Base-by-base conservation (phyloP, 1,140 invertebrate genomes). In the Leptonema lineaticorne region DNA sequence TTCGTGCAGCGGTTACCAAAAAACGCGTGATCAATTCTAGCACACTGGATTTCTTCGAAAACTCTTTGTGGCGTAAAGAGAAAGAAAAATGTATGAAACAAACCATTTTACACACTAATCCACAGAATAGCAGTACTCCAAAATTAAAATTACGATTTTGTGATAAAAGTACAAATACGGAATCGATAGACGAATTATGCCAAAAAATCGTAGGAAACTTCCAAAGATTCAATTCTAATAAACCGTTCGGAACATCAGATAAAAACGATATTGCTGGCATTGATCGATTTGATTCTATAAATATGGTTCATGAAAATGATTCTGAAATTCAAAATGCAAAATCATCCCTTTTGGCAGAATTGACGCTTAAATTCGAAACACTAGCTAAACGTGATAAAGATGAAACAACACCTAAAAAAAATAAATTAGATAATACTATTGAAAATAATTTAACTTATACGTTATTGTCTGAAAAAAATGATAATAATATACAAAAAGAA, bases 51-150 rank as follows among this genome's bases (percentile, higher is more conserved):
- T 70, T 73, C 37, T 73, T 65, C 37, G 71, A 73, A 65, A 70
- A 69, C 24, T 68, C 66, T 2, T 50, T 73, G 9, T 73, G 71
- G 71, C 69, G 58, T 18, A 73, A 68, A 29, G 71, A 73, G 46
- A 73, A 70, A 48, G 57, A 73, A 24, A 73, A 68, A 63, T 70
- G 68, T 53, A 63, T 41, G 8, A 9, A 3, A 8, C 33, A 33
- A 2, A 37, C 41, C 11, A 70, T 57, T 64, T 60, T 27, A 11
- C 30, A 67, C 26, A 50, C 30, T 48, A 28, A 68, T 46, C 69
- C 69, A 2, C 70, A 69, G 59, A 41, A 64, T 16, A 58, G 63
- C 41, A 72, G 71, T 33, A 72, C 71, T 24, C 71, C 71, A 5
- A 68, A 68, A 26, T 57, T 29, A 20, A 58, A 45, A 67, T 14